Evolutionary conservation across 92 coral and sea anemone genomes (phyloP), one percentile per base, ranked within the genome.

Genomic region (Paragorgia papillata): DNA sequence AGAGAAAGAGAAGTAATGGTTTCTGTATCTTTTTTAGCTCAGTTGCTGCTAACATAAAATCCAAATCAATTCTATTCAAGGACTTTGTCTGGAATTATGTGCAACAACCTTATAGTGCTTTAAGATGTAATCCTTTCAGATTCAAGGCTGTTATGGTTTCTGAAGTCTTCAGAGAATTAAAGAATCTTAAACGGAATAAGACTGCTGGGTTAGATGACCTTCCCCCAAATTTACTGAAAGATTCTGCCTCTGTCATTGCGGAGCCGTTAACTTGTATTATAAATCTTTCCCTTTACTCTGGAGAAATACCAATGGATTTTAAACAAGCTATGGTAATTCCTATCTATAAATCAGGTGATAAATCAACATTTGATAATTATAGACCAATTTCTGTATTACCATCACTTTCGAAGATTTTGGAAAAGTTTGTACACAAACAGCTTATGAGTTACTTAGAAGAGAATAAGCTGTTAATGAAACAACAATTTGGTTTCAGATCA

Each of bases 371-470:
- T 15, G 48, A 62, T 21, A 62, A 62, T 22, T 62, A 31, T 43
- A 39, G 48, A 31, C 68, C 68, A 62, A 62, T 62, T 25, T 62
- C 68, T 27, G 31, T 62, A 19, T 25, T 27, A 34, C 68, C 68
- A 9, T 39, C 68, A 27, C 28, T 62, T 17, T 62, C 68, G 2
- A 27, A 62, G 31, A 62, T 62, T 1, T 25, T 43, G 27, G 68
- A 62, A 22, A 4, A 43, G 9, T 43, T 62, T 10, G 46, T 62
- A 6, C 18, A 29, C 15, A 34, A 59, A 21, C 34, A 59, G 40
- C 43, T 62, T 39, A 43, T 19, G 1, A 62, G 31, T 5, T 62
- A 27, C 31, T 29, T 62, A 25, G 68, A 62, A 13, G 43, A 62
- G 1, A 27, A 39, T 19, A 31, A 7, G 28, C 44, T 62, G 39